These are phyloP conservation scores for Volucella inflata DNA, from an alignment of 2,888 invertebrate species.

Conservation along the genomic window DNA sequence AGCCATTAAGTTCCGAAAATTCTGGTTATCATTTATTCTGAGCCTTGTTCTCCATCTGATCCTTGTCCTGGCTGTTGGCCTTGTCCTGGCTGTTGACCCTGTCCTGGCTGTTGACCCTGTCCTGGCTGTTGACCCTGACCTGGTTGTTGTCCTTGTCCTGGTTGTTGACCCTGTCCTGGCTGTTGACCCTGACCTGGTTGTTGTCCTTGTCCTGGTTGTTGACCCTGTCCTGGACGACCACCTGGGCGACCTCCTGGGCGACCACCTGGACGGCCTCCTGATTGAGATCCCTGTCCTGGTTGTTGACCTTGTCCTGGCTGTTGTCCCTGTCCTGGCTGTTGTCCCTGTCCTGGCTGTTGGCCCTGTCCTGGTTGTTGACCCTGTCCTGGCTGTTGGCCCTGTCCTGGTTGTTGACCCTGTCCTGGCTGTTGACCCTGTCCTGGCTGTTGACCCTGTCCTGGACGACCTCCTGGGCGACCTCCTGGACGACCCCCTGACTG, in stretches of 20 bases:
- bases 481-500: conserved; percentile 5
- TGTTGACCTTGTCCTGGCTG: conserved; percentile 17
- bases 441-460: conserved; percentile 22
- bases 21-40: too few relatives aligned
- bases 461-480: too few relatives aligned
- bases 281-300: neutral
- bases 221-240: conserved; percentile 5
- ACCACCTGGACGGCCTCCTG: neutral
- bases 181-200: neutral
- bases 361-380: conserved; percentile 12
- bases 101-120: conserved; percentile 25
- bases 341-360: conserved; percentile 19
- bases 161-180: neutral
- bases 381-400: conserved; percentile 29
- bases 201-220: neutral
- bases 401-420: conserved; percentile 23
- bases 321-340: neutral
- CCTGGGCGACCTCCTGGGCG: conserved; percentile 16
- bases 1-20: too few relatives aligned
- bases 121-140: neutral
- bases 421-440: conserved; percentile 21
- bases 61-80: conserved; percentile 8
- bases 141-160: too few relatives aligned
- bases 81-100: conserved; percentile 6
- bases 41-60: too few relatives aligned